Percentiles rank a stretch among this genome's conserved stretches.
phyloP scores from a whole-genome alignment of 2,113 vertebrate species.

The Aegotheles bennettii region DNA sequence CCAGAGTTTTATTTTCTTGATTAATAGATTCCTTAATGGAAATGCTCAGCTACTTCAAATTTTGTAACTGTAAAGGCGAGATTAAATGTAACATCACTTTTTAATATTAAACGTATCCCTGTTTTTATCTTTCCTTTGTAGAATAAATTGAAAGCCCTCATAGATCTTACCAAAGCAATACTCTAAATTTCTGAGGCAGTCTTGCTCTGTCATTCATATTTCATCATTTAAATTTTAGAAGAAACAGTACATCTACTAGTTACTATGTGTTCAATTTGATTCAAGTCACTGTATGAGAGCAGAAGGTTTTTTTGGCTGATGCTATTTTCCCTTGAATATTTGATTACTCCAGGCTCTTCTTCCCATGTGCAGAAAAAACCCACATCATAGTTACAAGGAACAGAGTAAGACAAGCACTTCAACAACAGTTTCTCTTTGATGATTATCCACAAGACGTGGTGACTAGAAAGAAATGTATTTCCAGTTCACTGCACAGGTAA shows the following conservation, averaged over 20 bases:
- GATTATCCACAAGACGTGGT: not conserved
- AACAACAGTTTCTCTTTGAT: not conserved
- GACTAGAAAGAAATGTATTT: not conserved
- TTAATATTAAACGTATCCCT: not conserved
- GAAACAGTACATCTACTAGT: not conserved
- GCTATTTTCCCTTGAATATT: not conserved
- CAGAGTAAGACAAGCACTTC: not conserved
- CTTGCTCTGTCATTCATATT: not conserved
- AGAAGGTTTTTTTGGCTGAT: not conserved
- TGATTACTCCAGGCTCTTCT: not conserved
- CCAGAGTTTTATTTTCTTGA: not conserved
- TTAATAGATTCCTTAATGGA: not conserved
- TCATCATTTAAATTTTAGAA: not conserved
- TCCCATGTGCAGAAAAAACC: not conserved
- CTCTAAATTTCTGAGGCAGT: not conserved
- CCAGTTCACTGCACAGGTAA: not conserved
- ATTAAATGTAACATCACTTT: not conserved
- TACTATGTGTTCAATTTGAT: not conserved
- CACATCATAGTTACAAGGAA: not conserved
- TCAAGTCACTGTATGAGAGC: not conserved
- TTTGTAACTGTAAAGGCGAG: not conserved
- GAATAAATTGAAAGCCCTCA: not conserved
- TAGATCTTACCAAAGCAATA: not conserved
- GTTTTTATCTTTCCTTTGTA: not conserved
- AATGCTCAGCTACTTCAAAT: not conserved